Evolutionary conservation across 2,888 invertebrate genomes (phyloP).

Genomic region (Perithous albicinctus): DNA sequence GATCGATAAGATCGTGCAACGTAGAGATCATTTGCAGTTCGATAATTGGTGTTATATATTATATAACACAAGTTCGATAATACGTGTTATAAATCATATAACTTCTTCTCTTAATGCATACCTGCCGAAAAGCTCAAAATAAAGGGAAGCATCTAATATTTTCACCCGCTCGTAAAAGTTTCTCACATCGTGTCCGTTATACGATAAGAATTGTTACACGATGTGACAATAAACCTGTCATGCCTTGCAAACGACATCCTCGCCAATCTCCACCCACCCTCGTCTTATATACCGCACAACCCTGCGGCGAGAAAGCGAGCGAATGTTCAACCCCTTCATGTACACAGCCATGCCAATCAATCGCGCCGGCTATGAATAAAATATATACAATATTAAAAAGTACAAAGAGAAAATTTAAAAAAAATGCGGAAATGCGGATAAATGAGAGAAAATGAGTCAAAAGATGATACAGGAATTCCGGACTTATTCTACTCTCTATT

Average conservation of each 20-base stretch:
- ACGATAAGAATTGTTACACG: constrained; percentile 3
- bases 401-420: constrained; percentile 1
- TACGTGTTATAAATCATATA: too few species aligned
- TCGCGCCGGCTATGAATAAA: constrained; percentile 29
- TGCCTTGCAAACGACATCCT: neutral
- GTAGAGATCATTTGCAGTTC: too few species aligned
- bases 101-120: too few species aligned
- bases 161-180: constrained; percentile 10
- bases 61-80: too few species aligned
- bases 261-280: constrained; percentile 5
- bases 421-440: constrained; percentile 16
- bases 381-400: neutral
- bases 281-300: neutral
- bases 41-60: too few species aligned
- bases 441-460: constrained; percentile 43
- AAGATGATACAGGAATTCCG: constrained; percentile 36
- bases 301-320: constrained; percentile 36
- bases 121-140: too few species aligned
- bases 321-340: constrained; percentile 39
- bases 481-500: constrained; percentile 5
- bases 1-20: too few species aligned
- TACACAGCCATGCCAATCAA: constrained; percentile 52
- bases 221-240: neutral
- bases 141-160: too few species aligned
- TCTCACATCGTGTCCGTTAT: constrained; percentile 2